These are phyloP conservation scores for Lasioglossum zephyrum DNA, from an alignment of 2,888 invertebrate species.

Conservation along the genomic window DNA sequence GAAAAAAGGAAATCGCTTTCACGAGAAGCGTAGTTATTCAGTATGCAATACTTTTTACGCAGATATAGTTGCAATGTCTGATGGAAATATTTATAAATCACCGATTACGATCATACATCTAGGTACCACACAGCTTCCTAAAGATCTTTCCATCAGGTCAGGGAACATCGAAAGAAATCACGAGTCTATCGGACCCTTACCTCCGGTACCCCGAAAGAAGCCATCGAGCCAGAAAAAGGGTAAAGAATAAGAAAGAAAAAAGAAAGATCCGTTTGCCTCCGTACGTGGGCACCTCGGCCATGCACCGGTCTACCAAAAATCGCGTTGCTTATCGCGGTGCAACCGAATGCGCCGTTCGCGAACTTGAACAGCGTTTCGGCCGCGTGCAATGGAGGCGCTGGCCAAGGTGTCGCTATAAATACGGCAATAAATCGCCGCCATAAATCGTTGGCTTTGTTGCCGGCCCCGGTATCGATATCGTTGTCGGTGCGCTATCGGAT, in stretches of 20 bases:
- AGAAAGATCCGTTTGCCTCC: not conserved
- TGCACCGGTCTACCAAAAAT: conserved; percentile 47
- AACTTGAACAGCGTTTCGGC: conserved; percentile 47
- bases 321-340: conserved; percentile 57
- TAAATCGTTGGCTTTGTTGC: conserved; percentile 73
- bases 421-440: conserved; percentile 71
- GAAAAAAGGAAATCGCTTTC: not conserved
- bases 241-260: not conserved
- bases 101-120: not conserved
- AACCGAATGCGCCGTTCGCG: conserved; percentile 46
- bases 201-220: not conserved
- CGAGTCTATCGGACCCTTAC: not conserved
- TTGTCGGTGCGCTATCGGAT: conserved; percentile 68
- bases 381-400: conserved; percentile 23
- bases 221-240: not conserved
- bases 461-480: conserved; percentile 69
- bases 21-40: too few relatives aligned
- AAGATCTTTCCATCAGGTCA: not conserved
- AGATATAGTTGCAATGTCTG: not conserved
- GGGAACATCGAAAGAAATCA: not conserved
- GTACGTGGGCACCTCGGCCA: not conserved
- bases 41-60: too few relatives aligned
- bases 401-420: conserved; percentile 63
- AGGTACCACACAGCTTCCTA: not conserved
- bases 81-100: not conserved